A percentile compares a stretch with the other conserved stretches of the same genome.
These are phyloP conservation scores for Cyanoderma ruficeps DNA, from an alignment of 2,113 vertebrate species.

Conservation along the genomic window DNA sequence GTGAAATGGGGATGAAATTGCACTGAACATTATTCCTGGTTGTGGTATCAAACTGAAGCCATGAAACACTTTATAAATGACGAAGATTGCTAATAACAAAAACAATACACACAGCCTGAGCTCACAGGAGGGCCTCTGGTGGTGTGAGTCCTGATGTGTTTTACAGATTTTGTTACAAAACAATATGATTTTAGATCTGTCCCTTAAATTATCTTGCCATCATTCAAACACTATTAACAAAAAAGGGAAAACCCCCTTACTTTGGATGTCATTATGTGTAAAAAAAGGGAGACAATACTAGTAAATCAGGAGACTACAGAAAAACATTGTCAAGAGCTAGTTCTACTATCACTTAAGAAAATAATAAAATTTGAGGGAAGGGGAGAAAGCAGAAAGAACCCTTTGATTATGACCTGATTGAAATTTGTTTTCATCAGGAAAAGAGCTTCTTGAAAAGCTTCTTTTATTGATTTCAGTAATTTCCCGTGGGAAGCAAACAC, in stretches of 20 bases:
- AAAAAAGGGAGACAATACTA: background rate
- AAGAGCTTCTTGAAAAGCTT: background rate
- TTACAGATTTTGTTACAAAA: background rate
- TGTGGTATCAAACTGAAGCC: background rate
- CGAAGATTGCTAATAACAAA: background rate
- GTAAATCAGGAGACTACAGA: background rate
- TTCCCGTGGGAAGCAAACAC: background rate
- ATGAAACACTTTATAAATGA: background rate
- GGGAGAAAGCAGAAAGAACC: background rate
- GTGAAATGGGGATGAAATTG: background rate
- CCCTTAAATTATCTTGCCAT: background rate
- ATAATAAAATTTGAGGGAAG: background rate
- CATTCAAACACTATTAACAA: background rate
- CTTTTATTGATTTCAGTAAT: slow-evolving; percentile 26
- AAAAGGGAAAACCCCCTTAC: background rate
- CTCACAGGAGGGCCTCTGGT: background rate
- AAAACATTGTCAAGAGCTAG: background rate
- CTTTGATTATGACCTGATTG: slow-evolving; percentile 12
- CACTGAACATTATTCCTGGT: background rate
- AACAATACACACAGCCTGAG: background rate
- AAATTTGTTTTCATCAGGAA: slow-evolving; percentile 17
- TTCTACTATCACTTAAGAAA: background rate
- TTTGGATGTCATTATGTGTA: background rate
- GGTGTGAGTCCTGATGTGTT: background rate
- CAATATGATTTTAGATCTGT: background rate